These are phyloP conservation scores for Euwallacea similis DNA, from an alignment of 1,140 invertebrate genomes.

Conservation along the genomic window DNA sequence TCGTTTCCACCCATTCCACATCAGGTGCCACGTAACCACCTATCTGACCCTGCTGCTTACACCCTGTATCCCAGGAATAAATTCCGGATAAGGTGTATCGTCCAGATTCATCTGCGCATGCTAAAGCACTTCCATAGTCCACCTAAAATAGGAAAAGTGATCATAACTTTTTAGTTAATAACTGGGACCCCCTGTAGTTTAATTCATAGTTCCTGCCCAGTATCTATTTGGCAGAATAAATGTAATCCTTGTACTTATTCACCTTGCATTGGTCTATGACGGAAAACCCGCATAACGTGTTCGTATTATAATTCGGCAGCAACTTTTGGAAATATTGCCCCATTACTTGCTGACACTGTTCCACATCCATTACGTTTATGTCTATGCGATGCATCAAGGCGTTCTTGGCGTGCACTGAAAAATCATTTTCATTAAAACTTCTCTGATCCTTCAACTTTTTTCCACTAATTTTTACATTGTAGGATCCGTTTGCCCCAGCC, in stretches of 20 bases:
- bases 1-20: conserved; percentile 49
- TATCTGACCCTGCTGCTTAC: conserved; percentile 50
- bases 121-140: conserved; percentile 75
- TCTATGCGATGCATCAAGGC: conserved; percentile 74
- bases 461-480: conserved; percentile 62
- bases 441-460: not conserved
- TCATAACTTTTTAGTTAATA: too few relatives aligned
- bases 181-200: not conserved
- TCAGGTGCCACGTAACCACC: conserved; percentile 51
- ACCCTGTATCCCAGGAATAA: conserved; percentile 73
- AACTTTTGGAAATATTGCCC: conserved; percentile 58
- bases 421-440: conserved; percentile 4
- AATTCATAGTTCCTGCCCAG: conserved; percentile 8
- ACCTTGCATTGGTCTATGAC: conserved; percentile 57
- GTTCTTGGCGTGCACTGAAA: conserved; percentile 68
- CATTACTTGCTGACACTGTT: conserved; percentile 63
- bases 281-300: conserved; percentile 52
- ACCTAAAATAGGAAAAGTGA: conserved; percentile 55
- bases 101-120: conserved; percentile 70
- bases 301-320: conserved; percentile 56
- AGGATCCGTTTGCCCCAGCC: conserved; percentile 81
- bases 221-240: not conserved
- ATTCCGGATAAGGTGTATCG: conserved; percentile 71
- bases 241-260: too few relatives aligned
- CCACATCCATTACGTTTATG: conserved; percentile 63